Evolutionary conservation across 2,113 vertebrate genomes (phyloP).

Genomic region (Proterorhinus semilunaris): DNA sequence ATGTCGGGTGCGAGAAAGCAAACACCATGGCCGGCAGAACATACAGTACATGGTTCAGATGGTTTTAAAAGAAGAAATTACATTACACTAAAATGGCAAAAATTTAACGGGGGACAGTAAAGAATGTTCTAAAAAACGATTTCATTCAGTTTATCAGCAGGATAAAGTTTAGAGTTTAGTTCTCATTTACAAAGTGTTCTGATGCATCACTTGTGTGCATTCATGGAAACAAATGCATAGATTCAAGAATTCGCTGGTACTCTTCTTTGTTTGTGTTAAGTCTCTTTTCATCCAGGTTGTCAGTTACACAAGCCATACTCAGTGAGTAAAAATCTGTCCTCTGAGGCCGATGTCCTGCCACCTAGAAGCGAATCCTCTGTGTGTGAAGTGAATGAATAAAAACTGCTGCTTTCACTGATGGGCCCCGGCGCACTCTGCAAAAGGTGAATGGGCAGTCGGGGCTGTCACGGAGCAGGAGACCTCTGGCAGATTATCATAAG

Average conservation of each 20-base stretch:
- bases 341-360: slow-evolving; percentile 3
- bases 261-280: background rate
- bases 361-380: slow-evolving; percentile 14
- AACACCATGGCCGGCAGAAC: no score
- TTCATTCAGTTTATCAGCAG: no score
- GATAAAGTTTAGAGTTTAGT: no score
- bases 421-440: slow-evolving; percentile 1
- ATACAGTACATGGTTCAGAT: no score
- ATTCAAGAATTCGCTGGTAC: background rate
- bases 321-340: slow-evolving; percentile 4
- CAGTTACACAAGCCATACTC: background rate
- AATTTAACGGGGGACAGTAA: no score
- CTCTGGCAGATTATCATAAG: slow-evolving; percentile 46
- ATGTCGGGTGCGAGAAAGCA: no score
- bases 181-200: no score
- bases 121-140: no score
- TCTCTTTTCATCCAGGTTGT: background rate
- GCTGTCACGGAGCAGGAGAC: slow-evolving; percentile 26
- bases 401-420: background rate
- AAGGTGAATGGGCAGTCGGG: slow-evolving; percentile 34
- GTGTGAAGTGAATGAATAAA: slow-evolving; percentile 16
- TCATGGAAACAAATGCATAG: background rate
- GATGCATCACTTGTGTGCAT: no score
- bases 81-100: no score
- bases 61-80: no score